Percentiles rank a stretch among this genome's conserved stretches.
These are phyloP conservation scores for Trichechus manatus DNA, from an alignment of 2,113 vertebrate species.

Conservation along the genomic window DNA sequence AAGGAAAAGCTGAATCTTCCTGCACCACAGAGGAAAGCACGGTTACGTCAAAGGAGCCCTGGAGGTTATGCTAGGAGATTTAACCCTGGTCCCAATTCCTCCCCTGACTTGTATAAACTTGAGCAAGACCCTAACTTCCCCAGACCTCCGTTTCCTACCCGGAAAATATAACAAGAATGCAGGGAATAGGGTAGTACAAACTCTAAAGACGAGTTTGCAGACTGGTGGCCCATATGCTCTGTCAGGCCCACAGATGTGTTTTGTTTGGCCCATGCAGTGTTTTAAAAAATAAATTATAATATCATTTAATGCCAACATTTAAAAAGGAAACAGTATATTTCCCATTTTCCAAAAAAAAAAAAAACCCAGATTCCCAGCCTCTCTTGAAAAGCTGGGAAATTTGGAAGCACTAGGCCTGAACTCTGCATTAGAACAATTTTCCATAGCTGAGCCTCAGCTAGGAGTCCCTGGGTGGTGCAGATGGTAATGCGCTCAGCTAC, in stretches of 20 bases:
- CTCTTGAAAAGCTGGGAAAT: neutral
- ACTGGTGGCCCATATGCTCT: slow-evolving; percentile 43
- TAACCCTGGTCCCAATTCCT: neutral
- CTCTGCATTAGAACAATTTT: fast-evolving
- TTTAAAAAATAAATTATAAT: slow-evolving; percentile 61
- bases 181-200: neutral
- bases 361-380: neutral
- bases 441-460: neutral
- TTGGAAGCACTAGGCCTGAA: neutral
- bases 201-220: neutral
- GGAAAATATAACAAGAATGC: neutral
- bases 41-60: neutral
- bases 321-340: neutral
- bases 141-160: neutral
- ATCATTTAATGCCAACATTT: slow-evolving; percentile 44
- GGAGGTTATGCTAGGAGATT: neutral
- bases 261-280: slow-evolving; percentile 52
- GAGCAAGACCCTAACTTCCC: neutral
- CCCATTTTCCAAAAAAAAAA: neutral
- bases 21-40: neutral
- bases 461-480: neutral
- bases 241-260: slow-evolving; percentile 48
- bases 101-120: neutral
- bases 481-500: neutral
- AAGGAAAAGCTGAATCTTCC: neutral